A percentile compares a stretch with the other conserved stretches of the same genome.
These are phyloP conservation scores for Nothocercus julius DNA, from an alignment of 2,113 vertebrate genomes.

Conservation along the genomic window DNA sequence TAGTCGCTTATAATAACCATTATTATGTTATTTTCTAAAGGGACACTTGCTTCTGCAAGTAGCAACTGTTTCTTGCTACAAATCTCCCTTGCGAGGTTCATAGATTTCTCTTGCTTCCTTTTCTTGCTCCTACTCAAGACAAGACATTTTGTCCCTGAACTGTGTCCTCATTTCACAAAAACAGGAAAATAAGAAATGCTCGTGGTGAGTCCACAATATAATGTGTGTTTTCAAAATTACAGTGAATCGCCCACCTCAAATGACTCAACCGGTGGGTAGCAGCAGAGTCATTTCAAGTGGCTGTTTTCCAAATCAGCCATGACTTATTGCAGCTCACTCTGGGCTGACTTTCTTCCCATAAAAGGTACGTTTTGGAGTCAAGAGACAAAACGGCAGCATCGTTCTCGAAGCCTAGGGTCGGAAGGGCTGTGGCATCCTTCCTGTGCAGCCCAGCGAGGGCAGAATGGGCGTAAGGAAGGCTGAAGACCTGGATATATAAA, in stretches of 20 bases:
- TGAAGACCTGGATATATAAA: neutral
- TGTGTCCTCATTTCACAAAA: conserved; percentile 6
- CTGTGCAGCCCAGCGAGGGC: neutral
- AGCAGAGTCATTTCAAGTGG: conserved; percentile 15
- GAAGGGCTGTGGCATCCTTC: neutral
- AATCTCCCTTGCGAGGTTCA: neutral
- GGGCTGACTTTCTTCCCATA: neutral
- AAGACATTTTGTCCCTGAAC: conserved; percentile 8
- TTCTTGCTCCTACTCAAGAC: neutral
- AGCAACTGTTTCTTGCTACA: neutral
- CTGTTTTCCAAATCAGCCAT: conserved; percentile 36
- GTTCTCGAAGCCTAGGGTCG: neutral
- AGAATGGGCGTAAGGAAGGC: neutral
- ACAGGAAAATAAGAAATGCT: neutral
- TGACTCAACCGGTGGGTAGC: conserved; percentile 60
- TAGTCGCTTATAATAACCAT: neutral
- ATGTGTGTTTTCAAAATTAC: conserved; percentile 24
- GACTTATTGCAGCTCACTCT: conserved; percentile 1
- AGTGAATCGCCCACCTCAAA: conserved; percentile 43
- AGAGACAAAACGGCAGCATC: neutral
- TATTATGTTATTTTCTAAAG: neutral
- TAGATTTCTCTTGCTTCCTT: neutral
- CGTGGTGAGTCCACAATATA: neutral
- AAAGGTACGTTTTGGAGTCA: conserved; percentile 4
- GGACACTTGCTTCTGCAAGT: neutral